These are phyloP conservation scores for Cephus pygmeus DNA, from an alignment of 2,888 invertebrate species.

Conservation along the genomic window DNA sequence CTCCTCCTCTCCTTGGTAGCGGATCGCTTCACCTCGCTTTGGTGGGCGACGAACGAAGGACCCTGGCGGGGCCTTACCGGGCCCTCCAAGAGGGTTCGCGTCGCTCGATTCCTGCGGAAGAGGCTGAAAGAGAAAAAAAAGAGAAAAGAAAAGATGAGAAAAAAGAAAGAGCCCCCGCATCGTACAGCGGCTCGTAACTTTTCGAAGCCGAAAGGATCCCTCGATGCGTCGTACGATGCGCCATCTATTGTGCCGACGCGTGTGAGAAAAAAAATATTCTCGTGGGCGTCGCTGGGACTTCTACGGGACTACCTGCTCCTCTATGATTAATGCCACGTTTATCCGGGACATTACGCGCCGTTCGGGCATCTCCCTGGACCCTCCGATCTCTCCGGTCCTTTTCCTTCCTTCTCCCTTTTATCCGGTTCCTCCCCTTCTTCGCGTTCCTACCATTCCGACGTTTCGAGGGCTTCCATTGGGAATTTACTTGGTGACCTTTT, in stretches of 20 bases:
- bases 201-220: constrained; percentile 3
- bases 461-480: not conserved
- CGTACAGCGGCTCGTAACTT: not conserved
- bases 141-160: not conserved
- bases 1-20: not conserved
- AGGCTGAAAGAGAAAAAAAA: constrained; percentile 22
- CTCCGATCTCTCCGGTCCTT: not conserved
- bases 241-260: constrained; percentile 36
- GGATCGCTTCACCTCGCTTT: not conserved
- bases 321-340: constrained; percentile 54
- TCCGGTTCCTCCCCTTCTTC: not conserved
- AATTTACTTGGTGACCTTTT: not conserved
- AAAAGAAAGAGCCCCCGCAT: not conserved
- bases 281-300: constrained; percentile 30
- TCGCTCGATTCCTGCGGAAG: constrained; percentile 43
- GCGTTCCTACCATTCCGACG: not conserved
- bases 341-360: constrained; percentile 16
- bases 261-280: constrained; percentile 34
- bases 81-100: not conserved
- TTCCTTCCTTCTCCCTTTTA: not conserved
- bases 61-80: not conserved
- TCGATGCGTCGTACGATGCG: not conserved
- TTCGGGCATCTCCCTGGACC: not conserved
- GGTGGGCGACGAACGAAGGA: not conserved
- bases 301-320: constrained; percentile 43